Conservation (phyloP, 2,888 invertebrate species). For the Trypoxylon attenuatum region DNA sequence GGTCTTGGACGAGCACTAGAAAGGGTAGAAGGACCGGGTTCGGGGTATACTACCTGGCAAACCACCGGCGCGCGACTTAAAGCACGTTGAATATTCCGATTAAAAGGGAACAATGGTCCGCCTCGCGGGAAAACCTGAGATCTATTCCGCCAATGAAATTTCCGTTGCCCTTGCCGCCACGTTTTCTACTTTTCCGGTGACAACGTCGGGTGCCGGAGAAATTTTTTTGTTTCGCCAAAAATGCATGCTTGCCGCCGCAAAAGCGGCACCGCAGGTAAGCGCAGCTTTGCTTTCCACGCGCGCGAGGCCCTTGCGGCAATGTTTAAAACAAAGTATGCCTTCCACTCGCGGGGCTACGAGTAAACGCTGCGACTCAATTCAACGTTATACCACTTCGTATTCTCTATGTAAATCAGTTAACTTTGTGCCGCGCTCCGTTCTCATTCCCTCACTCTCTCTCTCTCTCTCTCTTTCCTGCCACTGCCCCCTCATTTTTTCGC, state of each 20-base stretch:
- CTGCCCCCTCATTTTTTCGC: too few relatives aligned
- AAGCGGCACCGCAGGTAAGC: conserved; percentile 21
- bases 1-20: too few relatives aligned
- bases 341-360: conserved; percentile 21
- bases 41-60: too few relatives aligned
- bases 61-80: too few relatives aligned
- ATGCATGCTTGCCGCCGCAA: neutral
- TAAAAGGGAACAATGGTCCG: conserved; percentile 61
- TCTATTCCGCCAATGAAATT: conserved; percentile 36
- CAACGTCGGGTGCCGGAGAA: conserved; percentile 9
- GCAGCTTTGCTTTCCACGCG: conserved; percentile 9
- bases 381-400: conserved; percentile 7
- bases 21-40: too few relatives aligned
- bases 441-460: too few relatives aligned
- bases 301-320: conserved; percentile 20
- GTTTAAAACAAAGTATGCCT: conserved; percentile 44
- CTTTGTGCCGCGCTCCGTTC: too few relatives aligned
- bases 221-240: neutral
- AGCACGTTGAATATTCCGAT: conserved; percentile 60
- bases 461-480: too few relatives aligned
- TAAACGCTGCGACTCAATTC: conserved; percentile 34
- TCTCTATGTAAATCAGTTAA: conserved; percentile 37
- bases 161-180: conserved; percentile 9
- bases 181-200: conserved; percentile 17
- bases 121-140: conserved; percentile 31